Percentiles rank a stretch among this genome's conserved stretches.
Conservation (phyloP, 2,888 invertebrate genomes). For the Andrena camellia region DNA sequence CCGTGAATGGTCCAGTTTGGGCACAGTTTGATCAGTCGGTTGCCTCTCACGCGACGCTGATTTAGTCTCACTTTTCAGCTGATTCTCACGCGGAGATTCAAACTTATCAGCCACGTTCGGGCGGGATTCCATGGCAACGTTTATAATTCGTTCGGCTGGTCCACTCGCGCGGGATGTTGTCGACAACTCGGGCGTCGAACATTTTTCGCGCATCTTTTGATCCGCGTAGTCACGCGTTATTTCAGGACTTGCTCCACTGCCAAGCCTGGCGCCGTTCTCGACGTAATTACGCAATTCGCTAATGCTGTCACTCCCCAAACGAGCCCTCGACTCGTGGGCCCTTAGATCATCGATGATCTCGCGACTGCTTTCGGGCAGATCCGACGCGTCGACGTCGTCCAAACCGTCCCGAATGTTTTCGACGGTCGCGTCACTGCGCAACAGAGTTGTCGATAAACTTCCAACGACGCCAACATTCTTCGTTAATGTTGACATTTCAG, state of each 20-base stretch:
- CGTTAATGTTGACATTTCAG: not conserved
- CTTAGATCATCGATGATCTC: conserved; percentile 46
- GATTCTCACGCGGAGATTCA: not conserved
- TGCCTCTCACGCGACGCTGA: not conserved
- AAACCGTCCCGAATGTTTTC: conserved; percentile 24
- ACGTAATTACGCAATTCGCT: conserved; percentile 53
- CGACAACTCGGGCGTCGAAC: conserved; percentile 11
- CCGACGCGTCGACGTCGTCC: not conserved
- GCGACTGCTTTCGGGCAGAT: not conserved
- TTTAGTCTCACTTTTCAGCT: not conserved
- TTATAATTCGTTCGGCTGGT: conserved; percentile 3
- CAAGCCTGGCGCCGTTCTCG: conserved; percentile 49
- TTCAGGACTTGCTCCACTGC: conserved; percentile 61
- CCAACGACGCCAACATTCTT: not conserved
- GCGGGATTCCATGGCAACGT: not conserved
- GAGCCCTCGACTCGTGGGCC: not conserved
- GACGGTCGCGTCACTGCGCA: conserved; percentile 10
- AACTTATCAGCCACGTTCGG: not conserved
- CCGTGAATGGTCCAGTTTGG: not conserved
- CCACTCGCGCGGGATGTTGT: not conserved
- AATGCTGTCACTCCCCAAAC: conserved; percentile 48
- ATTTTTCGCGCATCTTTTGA: conserved; percentile 39
- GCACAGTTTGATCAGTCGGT: not conserved
- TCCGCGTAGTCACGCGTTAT: conserved; percentile 60
- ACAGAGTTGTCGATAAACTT: not conserved